Evolutionary conservation across 2,888 invertebrate genomes (phyloP).

Genomic region (Cordilura impudica): DNA sequence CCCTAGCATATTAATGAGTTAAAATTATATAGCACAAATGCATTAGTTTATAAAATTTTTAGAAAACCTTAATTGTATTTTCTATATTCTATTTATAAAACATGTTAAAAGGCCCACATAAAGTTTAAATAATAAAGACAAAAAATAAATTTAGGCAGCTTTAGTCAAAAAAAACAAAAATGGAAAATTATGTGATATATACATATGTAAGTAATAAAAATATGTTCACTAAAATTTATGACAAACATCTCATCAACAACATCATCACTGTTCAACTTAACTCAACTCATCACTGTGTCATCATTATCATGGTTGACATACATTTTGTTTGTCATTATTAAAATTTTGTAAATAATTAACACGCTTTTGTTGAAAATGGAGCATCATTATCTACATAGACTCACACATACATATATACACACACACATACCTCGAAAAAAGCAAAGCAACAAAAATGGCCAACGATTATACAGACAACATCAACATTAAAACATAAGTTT

Average conservation of each 20-base stretch:
- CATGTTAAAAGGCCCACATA: too few species aligned
- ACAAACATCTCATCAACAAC: slow-evolving; percentile 4
- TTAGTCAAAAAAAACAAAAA: background rate
- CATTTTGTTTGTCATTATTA: slow-evolving; percentile 53
- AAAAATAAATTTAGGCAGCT: background rate
- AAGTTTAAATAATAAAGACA: too few species aligned
- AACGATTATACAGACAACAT: background rate
- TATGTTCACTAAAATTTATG: slow-evolving; percentile 3
- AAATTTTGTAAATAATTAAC: slow-evolving; percentile 48
- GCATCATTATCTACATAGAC: slow-evolving; percentile 6
- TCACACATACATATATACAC: background rate
- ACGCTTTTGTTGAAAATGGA: slow-evolving; percentile 33
- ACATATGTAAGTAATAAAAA: too few species aligned
- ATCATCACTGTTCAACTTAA: slow-evolving; percentile 19
- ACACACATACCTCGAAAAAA: background rate
- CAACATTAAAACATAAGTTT: slow-evolving; percentile 13
- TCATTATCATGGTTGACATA: slow-evolving; percentile 48
- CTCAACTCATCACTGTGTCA: slow-evolving; percentile 24
- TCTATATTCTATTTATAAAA: too few species aligned
- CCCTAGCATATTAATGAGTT: too few species aligned
- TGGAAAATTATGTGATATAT: background rate
- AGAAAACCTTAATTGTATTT: too few species aligned
- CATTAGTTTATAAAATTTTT: too few species aligned
- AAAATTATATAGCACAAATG: too few species aligned
- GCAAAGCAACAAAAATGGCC: slow-evolving; percentile 10